Evolutionary conservation across 1,140 invertebrate genomes (phyloP).

Genomic region (Hestina assimilis): DNA sequence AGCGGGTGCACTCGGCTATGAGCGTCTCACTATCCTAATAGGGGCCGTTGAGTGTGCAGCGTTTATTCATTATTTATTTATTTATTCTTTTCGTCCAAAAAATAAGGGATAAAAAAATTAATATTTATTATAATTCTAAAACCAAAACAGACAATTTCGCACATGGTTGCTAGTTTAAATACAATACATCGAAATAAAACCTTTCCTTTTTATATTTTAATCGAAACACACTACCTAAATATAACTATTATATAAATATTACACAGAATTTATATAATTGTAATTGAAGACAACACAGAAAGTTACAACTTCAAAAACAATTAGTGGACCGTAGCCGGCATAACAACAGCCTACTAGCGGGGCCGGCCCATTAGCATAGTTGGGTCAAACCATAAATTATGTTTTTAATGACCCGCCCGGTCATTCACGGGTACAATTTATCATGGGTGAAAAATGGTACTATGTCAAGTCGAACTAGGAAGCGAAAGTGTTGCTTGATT

Average conservation of each 20-base stretch:
- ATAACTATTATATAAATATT: not conserved
- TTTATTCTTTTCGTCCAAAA: too few relatives aligned
- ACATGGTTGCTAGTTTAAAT: too few relatives aligned
- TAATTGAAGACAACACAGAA: not conserved
- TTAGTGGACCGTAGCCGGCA: not conserved
- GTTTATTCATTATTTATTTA: too few relatives aligned
- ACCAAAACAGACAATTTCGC: too few relatives aligned
- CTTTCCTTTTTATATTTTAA: too few relatives aligned
- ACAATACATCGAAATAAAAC: too few relatives aligned
- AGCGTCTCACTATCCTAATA: too few relatives aligned
- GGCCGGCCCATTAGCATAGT: constrained; percentile 17
- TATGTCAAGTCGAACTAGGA: constrained; percentile 29
- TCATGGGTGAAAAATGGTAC: constrained; percentile 30
- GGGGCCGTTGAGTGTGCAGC: too few relatives aligned
- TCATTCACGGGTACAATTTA: constrained; percentile 31
- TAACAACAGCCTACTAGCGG: constrained; percentile 7
- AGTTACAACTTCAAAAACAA: not conserved
- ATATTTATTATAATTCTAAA: too few relatives aligned
- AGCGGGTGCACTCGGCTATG: too few relatives aligned
- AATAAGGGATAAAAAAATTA: too few relatives aligned
- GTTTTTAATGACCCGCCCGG: constrained; percentile 31
- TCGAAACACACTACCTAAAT: too few relatives aligned
- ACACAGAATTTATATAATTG: not conserved
- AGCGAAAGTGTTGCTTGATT: constrained; percentile 2
- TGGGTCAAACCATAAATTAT: constrained; percentile 28